Evolutionary conservation across 2,113 vertebrate genomes (phyloP).

Genomic region (Clarias gariepinus): DNA sequence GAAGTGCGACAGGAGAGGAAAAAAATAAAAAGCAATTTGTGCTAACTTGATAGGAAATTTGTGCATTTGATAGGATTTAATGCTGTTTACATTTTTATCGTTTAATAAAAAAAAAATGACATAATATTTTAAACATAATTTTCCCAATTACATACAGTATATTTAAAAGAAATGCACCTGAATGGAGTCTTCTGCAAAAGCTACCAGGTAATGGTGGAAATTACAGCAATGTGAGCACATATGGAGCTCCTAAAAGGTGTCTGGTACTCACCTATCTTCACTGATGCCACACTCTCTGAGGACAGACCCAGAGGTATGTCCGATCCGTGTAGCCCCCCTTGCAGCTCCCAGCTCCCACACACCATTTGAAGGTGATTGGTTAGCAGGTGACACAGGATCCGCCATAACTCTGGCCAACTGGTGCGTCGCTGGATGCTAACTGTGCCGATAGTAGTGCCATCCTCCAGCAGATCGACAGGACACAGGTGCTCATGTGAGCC

Average conservation of each 20-base stretch:
- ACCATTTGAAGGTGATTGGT: slow-evolving; percentile 77
- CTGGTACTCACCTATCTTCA: slow-evolving; percentile 47
- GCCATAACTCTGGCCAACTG: slow-evolving; percentile 81
- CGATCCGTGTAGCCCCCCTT: slow-evolving; percentile 62
- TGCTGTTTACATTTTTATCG: not conserved
- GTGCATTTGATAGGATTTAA: not conserved
- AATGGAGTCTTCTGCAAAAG: not conserved
- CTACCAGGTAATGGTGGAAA: not conserved
- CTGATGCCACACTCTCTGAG: slow-evolving; percentile 48
- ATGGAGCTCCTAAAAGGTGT: not conserved
- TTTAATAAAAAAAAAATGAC: too few species aligned
- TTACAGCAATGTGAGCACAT: not conserved
- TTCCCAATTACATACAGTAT: not conserved
- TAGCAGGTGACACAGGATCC: slow-evolving; percentile 75
- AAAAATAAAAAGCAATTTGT: not conserved
- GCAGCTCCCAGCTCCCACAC: slow-evolving; percentile 78
- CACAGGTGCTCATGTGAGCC: slow-evolving; percentile 67
- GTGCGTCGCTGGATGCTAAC: slow-evolving; percentile 78
- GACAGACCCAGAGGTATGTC: slow-evolving; percentile 75
- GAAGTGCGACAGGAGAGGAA: not conserved
- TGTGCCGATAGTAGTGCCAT: slow-evolving; percentile 71
- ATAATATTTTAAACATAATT: not conserved
- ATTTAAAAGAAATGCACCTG: not conserved
- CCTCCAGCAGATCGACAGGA: slow-evolving; percentile 72
- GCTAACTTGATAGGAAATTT: too few species aligned